phyloP scores from a whole-genome alignment of 2,797 vertebrate genomes.

The Paratrypauchen microcephalus region DNA sequence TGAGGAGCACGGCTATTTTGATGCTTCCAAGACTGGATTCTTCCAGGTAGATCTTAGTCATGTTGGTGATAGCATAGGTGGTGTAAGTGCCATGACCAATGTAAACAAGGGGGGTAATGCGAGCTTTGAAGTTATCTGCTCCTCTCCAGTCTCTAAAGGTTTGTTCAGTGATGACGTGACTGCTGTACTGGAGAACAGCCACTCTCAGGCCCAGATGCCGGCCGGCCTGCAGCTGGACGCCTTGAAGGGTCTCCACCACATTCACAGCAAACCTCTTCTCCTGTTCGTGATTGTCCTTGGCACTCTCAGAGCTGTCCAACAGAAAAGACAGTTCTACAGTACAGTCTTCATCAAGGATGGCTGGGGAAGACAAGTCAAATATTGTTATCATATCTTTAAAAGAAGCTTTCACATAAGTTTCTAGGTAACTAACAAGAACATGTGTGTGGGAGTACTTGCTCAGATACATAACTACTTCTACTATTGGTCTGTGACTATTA shows the following conservation, averaged over 20 bases:
- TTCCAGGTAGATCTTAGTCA: conserved; percentile 86
- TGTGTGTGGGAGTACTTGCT: too few relatives aligned
- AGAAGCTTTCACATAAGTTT: background rate
- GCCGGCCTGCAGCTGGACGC: conserved; percentile 76
- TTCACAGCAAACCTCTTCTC: conserved; percentile 86
- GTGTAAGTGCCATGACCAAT: conserved; percentile 92
- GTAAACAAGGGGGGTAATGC: conserved; percentile 79
- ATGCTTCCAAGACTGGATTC: conserved; percentile 79
- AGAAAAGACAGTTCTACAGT: conserved; percentile 88
- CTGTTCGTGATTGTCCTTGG: conserved; percentile 86
- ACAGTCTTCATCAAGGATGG: conserved; percentile 84
- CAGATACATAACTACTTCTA: too few relatives aligned
- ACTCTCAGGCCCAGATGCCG: conserved; percentile 81
- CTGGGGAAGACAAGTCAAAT: conserved; percentile 46
- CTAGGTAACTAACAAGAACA: too few relatives aligned
- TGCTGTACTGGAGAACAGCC: conserved; percentile 91
- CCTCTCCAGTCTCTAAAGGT: conserved; percentile 87
- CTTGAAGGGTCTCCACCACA: conserved; percentile 81
- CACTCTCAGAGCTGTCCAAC: conserved; percentile 91
- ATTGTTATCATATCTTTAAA: background rate
- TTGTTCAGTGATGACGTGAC: conserved; percentile 86
- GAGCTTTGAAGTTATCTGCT: conserved; percentile 81
- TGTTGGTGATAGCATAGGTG: conserved; percentile 91
- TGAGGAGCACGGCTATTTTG: conserved; percentile 85
- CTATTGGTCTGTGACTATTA: too few relatives aligned